Percentiles rank a stretch among this genome's conserved stretches.
Conservation (phyloP, 1,140 invertebrate species). For the Trinorchestia longiramus region DNA sequence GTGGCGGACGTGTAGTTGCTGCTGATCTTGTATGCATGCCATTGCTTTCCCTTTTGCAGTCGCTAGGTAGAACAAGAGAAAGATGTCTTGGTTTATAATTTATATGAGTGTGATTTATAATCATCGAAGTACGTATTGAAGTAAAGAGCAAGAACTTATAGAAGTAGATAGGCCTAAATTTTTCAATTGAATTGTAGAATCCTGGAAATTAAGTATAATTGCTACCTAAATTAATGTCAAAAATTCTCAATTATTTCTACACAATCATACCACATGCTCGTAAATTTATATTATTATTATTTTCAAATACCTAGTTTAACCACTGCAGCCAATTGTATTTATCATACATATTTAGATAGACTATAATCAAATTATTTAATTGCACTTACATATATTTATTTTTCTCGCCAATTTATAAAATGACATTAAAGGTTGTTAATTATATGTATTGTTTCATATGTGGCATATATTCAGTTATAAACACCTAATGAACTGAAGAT, state of each 20-base stretch:
- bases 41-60: background rate
- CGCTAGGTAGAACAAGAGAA: background rate
- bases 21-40: background rate
- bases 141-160: background rate
- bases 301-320: no score
- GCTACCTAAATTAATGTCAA: background rate
- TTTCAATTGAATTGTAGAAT: background rate
- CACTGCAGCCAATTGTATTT: no score
- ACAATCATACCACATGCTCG: background rate
- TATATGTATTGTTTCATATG: no score
- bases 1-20: background rate
- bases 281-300: no score
- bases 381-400: no score
- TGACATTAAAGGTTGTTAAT: no score
- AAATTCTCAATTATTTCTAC: background rate
- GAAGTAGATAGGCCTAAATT: background rate
- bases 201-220: background rate
- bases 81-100: background rate
- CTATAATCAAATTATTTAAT: no score
- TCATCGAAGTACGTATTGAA: background rate
- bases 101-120: background rate
- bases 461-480: no score
- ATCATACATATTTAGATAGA: no score
- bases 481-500: no score
- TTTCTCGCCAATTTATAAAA: no score